phyloP scores from a whole-genome alignment of 2,113 vertebrate genomes.

The Passerina amoena region DNA sequence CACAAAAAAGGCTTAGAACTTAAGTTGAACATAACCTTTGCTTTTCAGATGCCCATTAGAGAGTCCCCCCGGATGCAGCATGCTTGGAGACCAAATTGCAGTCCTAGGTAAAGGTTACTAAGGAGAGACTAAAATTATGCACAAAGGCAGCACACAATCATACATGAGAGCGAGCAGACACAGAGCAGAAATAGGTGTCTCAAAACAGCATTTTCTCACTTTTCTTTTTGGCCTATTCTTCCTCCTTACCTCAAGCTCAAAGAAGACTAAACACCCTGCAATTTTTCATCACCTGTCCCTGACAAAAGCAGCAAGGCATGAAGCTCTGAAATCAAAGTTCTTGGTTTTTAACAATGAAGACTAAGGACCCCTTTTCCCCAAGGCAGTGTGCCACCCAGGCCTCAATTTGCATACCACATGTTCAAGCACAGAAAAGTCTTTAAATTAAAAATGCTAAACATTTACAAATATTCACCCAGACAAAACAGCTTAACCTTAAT shows the following conservation, averaged over 20 bases:
- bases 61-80: background rate
- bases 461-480: slow-evolving; percentile 14
- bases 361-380: background rate
- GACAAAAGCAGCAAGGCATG: background rate
- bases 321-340: background rate
- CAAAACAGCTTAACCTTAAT: background rate
- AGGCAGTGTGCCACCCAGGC: background rate
- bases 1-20: background rate
- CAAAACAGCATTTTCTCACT: background rate
- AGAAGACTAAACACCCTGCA: background rate
- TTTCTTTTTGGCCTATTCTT: background rate
- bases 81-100: background rate
- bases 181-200: background rate
- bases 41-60: background rate
- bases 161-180: background rate
- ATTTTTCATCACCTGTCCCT: background rate
- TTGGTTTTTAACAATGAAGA: background rate
- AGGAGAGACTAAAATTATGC: background rate
- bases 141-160: background rate
- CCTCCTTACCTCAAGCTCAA: background rate
- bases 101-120: background rate
- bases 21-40: background rate
- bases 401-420: background rate
- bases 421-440: background rate
- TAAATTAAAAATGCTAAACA: slow-evolving; percentile 8